A percentile compares a stretch with the other conserved stretches of the same genome.
Evolutionary conservation across 2,888 invertebrate species (phyloP).

Genomic region (Tenthredo mesomela): DNA sequence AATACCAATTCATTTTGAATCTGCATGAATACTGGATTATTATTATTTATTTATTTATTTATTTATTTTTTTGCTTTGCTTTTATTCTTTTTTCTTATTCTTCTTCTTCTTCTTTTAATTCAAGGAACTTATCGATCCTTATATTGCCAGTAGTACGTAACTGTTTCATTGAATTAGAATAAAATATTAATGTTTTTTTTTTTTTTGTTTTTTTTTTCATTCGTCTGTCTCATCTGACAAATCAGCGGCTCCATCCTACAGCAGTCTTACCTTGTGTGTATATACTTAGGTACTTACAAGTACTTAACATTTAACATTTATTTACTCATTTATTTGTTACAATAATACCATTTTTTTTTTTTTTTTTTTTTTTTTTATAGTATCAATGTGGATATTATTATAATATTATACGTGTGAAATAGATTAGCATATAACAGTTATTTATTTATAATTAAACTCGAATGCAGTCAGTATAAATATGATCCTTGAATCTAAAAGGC

Average conservation of each 20-base stretch:
- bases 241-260: constrained; percentile 53
- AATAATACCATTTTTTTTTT: constrained; percentile 1
- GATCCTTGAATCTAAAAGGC: constrained; percentile 7
- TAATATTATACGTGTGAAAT: not conserved
- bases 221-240: constrained; percentile 46
- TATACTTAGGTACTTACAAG: constrained; percentile 56
- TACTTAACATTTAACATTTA: constrained; percentile 54
- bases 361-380: too few relatives aligned
- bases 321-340: constrained; percentile 34
- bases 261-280: constrained; percentile 64
- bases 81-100: too few relatives aligned
- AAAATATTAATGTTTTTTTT: constrained; percentile 36
- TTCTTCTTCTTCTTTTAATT: constrained; percentile 52
- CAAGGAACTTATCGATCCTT: constrained; percentile 40
- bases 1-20: constrained; percentile 58
- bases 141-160: constrained; percentile 54
- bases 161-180: constrained; percentile 45
- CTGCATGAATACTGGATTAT: constrained; percentile 68
- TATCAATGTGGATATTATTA: not conserved
- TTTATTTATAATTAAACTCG: not conserved
- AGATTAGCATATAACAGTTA: constrained; percentile 19
- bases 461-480: not conserved
- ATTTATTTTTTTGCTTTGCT: constrained; percentile 18
- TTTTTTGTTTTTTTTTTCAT: not conserved
- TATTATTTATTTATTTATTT: not conserved